Percentiles rank a stretch among this genome's conserved stretches.
These are phyloP conservation scores for Hermodice carunculata DNA, from an alignment of 2,888 invertebrate species.

Conservation along the genomic window DNA sequence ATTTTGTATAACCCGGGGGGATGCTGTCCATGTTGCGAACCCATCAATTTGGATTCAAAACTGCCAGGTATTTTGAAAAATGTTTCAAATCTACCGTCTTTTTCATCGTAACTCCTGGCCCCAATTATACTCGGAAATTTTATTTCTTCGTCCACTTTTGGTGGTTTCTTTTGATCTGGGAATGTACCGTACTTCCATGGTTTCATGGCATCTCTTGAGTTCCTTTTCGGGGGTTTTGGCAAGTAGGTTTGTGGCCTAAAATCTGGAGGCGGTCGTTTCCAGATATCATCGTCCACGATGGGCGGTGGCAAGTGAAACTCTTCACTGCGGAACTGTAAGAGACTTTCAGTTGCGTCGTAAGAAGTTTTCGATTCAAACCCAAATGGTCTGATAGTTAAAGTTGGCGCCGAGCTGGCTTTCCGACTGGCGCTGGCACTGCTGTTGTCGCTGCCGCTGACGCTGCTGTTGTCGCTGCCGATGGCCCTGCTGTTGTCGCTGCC, in stretches of 20 bases:
- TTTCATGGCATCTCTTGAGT: slow-evolving; percentile 59
- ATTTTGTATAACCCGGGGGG: slow-evolving; percentile 47
- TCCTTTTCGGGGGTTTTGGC: slow-evolving; percentile 63
- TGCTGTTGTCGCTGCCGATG: slow-evolving; percentile 2
- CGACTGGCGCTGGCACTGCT: background rate
- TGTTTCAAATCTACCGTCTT: slow-evolving; percentile 42
- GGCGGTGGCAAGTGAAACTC: slow-evolving; percentile 38
- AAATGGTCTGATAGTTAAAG: slow-evolving; percentile 13
- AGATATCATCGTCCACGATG: slow-evolving; percentile 53
- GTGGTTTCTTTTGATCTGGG: slow-evolving; percentile 32
- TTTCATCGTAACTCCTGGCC: slow-evolving; percentile 25
- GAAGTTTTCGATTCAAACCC: slow-evolving; percentile 61
- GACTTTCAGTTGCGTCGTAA: slow-evolving; percentile 55
- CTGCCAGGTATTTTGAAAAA: slow-evolving; percentile 54
- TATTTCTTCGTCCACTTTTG: slow-evolving; percentile 10
- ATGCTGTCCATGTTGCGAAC: slow-evolving; percentile 55
- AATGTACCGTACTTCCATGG: slow-evolving; percentile 64
- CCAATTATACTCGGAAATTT: slow-evolving; percentile 42
- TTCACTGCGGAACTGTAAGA: slow-evolving; percentile 55
- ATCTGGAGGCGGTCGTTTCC: slow-evolving; percentile 65
- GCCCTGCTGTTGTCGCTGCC: slow-evolving; percentile 3
- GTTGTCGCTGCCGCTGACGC: slow-evolving; percentile 2
- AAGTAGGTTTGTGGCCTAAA: slow-evolving; percentile 58
- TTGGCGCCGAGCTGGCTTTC: no score
- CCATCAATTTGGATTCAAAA: slow-evolving; percentile 59